A percentile compares a stretch with the other conserved stretches of the same genome.
Evolutionary conservation across 2,797 vertebrate genomes (phyloP).

Genomic region (Muraenolepis orangiensis): DNA sequence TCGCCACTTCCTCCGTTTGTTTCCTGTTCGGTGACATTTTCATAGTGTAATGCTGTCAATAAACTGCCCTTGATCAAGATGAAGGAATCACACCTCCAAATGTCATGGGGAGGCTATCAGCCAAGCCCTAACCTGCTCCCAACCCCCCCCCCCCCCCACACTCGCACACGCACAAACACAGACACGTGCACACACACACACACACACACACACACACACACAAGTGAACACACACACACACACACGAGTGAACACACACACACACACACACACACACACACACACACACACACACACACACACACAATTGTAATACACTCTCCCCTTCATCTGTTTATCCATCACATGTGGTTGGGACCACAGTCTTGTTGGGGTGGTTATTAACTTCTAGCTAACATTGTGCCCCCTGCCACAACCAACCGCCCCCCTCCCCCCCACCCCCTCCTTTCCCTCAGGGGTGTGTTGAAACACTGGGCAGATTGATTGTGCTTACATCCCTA

Average conservation of each 20-base stretch:
- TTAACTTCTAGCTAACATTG: conserved; percentile 62
- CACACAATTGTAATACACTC: conserved; percentile 12
- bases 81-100: conserved; percentile 50
- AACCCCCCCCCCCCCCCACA: conserved; percentile 22
- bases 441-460: neutral
- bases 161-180: conserved; percentile 26
- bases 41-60: conserved; percentile 52
- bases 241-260: neutral
- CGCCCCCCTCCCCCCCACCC: no score
- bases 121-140: conserved; percentile 8
- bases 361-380: conserved; percentile 44
- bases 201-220: conserved; percentile 27
- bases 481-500: neutral
- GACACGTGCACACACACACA: conserved; percentile 24
- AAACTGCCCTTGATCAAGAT: conserved; percentile 52
- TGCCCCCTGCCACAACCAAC: no score
- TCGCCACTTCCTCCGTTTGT: conserved; percentile 45
- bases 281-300: neutral
- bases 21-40: conserved; percentile 54
- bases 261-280: neutral
- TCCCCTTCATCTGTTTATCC: conserved; percentile 36
- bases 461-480: neutral
- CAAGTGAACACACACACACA: conserved; percentile 1
- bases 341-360: conserved; percentile 42
- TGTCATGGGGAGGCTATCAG: conserved; percentile 42